Evolutionary conservation across 2,113 vertebrate genomes (phyloP).

Genomic region (Periophthalmus modestus): DNA sequence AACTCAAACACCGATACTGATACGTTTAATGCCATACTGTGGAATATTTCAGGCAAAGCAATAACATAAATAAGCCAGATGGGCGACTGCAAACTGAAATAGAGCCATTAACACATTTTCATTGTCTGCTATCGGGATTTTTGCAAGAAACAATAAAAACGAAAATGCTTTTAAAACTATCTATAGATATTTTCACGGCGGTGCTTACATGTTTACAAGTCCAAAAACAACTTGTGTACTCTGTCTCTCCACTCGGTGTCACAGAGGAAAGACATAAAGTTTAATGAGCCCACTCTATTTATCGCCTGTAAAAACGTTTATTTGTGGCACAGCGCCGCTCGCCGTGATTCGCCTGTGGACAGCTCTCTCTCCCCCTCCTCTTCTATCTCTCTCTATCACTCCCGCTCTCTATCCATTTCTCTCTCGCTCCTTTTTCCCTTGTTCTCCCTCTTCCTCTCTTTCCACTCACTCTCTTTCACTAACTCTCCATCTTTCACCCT

Average conservation of each 20-base stretch:
- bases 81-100: too few relatives aligned
- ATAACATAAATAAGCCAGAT: neutral
- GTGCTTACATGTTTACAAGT: constrained; percentile 25
- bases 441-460: neutral
- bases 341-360: constrained; percentile 55
- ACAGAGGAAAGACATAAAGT: constrained; percentile 57
- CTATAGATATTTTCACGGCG: neutral
- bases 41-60: neutral
- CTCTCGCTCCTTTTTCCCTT: constrained; percentile 19
- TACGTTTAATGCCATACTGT: too few relatives aligned
- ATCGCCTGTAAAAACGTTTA: constrained; percentile 65
- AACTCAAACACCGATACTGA: too few relatives aligned
- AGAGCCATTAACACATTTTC: neutral
- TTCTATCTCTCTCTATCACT: neutral
- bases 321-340: constrained; percentile 56
- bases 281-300: constrained; percentile 59
- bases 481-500: neutral
- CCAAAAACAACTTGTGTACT: constrained; percentile 25
- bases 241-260: constrained; percentile 36
- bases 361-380: constrained; percentile 33
- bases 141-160: neutral
- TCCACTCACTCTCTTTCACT: neutral
- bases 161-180: neutral
- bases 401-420: too few relatives aligned
- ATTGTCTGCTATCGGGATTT: neutral